These are phyloP conservation scores for Podiceps cristatus DNA, from an alignment of 2,113 vertebrate species.

Conservation along the genomic window DNA sequence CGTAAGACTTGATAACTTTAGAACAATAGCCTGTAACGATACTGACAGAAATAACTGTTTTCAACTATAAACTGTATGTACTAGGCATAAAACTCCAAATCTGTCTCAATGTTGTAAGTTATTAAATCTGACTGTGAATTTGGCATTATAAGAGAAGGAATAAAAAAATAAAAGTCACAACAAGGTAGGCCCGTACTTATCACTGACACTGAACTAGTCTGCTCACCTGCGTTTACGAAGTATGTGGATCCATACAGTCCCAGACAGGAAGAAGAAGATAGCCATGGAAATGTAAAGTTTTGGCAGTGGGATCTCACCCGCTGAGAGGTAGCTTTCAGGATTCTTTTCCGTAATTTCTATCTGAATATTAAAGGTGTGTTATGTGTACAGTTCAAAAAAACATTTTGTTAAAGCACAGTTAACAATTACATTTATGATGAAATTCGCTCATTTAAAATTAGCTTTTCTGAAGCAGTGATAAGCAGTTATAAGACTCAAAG, in stretches of 20 bases:
- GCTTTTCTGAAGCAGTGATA: not conserved
- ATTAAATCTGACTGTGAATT: not conserved
- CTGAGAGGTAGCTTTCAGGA: conserved; percentile 87
- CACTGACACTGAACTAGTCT: not conserved
- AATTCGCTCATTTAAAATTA: not conserved
- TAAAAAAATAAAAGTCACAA: not conserved
- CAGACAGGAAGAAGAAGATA: conserved; percentile 84
- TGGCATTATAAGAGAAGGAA: not conserved
- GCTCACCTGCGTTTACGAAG: conserved; percentile 84
- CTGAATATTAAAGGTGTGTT: conserved; percentile 70
- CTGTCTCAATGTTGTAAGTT: not conserved
- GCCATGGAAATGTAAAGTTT: conserved; percentile 89
- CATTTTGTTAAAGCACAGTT: not conserved
- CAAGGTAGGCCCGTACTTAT: not conserved
- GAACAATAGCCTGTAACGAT: not conserved
- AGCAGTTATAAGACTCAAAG: not conserved
- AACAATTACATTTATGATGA: not conserved
- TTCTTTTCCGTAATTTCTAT: conserved; percentile 86
- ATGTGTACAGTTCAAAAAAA: not conserved
- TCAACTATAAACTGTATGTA: not conserved
- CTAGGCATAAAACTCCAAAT: not conserved
- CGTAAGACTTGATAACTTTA: not conserved
- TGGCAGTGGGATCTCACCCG: conserved; percentile 88
- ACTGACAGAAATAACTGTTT: not conserved
- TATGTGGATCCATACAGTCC: conserved; percentile 84